A percentile compares a stretch with the other conserved stretches of the same genome.
Conservation (phyloP, 2,888 invertebrate species). For the Toxonevra muliebris region DNA sequence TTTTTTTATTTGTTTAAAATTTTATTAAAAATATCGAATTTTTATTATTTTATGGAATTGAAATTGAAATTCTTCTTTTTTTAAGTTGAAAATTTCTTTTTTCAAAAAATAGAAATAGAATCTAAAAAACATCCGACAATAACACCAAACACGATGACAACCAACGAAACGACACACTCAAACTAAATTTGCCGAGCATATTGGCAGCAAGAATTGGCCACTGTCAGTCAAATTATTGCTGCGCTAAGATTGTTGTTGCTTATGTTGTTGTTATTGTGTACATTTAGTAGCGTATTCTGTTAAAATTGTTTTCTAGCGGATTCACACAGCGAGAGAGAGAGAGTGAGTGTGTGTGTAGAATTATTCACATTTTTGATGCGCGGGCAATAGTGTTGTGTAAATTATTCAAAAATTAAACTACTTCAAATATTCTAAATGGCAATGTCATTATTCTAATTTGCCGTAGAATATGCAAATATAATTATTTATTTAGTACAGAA, state of each 20-base stretch:
- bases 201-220: slow-evolving; percentile 34
- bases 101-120: background rate
- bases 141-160: slow-evolving; percentile 29
- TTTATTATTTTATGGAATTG: too few relatives aligned
- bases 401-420: too few relatives aligned
- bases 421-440: too few relatives aligned
- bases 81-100: background rate
- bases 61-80: slow-evolving; percentile 13
- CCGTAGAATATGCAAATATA: too few relatives aligned
- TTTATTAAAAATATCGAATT: too few relatives aligned
- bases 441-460: too few relatives aligned
- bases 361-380: too few relatives aligned
- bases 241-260: slow-evolving; percentile 13
- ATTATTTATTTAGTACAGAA: too few relatives aligned
- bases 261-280: background rate
- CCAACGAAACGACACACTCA: slow-evolving; percentile 35
- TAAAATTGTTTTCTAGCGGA: slow-evolving; percentile 2
- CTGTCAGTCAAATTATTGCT: slow-evolving; percentile 5
- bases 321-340: background rate
- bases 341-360: too few relatives aligned
- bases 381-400: too few relatives aligned
- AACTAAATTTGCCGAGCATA: slow-evolving; percentile 30
- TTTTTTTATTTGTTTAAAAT: too few relatives aligned
- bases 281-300: background rate
- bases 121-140: slow-evolving; percentile 8